phyloP scores from a whole-genome alignment of 2,113 vertebrate species.

The Macquaria australasica region DNA sequence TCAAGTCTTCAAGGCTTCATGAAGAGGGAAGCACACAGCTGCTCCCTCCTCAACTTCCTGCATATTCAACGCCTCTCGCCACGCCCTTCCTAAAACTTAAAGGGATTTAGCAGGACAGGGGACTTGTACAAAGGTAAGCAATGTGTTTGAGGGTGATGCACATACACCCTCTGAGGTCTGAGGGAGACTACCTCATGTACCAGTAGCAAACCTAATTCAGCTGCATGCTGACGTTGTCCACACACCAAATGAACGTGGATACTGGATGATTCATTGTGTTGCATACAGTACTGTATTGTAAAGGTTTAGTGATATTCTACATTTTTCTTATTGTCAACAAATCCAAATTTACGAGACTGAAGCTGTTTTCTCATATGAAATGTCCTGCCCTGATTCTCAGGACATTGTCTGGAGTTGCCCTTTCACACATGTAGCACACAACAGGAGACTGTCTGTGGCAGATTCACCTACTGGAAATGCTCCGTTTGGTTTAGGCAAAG shows the following conservation, averaged over 20 bases:
- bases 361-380: too few species aligned
- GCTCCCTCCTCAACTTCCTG: conserved; percentile 36
- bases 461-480: too few species aligned
- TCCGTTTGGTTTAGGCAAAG: too few species aligned
- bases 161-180: conserved; percentile 38
- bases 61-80: conserved; percentile 37
- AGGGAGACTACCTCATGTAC: conserved; percentile 10
- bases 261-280: background rate
- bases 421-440: too few species aligned
- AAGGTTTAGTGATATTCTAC: background rate
- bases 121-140: conserved; percentile 68
- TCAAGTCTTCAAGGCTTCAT: conserved; percentile 26
- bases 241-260: conserved; percentile 2
- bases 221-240: conserved; percentile 7
- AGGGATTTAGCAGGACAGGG: conserved; percentile 60
- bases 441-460: too few species aligned
- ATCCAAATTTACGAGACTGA: background rate
- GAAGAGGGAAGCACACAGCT: conserved; percentile 28
- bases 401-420: too few species aligned
- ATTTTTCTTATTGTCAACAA: background rate
- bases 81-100: conserved; percentile 58
- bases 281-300: background rate
- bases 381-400: too few species aligned
- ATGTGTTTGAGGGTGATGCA: conserved; percentile 68
- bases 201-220: conserved; percentile 21